A percentile compares a stretch with the other conserved stretches of the same genome.
Conservation (phyloP, 2,888 invertebrate species). For the Pristionchus fissidentatus region DNA sequence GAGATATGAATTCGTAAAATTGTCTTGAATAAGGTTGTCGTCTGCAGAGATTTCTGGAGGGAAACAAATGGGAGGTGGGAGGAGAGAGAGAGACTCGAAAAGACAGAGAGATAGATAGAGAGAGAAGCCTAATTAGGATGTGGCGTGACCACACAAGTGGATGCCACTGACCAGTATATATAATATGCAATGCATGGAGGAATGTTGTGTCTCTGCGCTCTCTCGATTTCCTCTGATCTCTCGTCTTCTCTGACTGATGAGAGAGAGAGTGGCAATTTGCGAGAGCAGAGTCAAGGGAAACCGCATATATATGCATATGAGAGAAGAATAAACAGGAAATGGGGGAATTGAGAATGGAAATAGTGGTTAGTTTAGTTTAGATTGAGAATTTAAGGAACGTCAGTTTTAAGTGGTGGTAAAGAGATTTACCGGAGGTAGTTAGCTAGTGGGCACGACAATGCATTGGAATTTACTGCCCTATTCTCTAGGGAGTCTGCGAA, state of each 20-base stretch:
- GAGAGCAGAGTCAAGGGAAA: constrained; percentile 10
- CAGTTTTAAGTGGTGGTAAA: too few species aligned
- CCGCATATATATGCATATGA: constrained; percentile 41
- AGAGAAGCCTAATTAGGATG: constrained; percentile 34
- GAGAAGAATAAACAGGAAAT: constrained; percentile 5
- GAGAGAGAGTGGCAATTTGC: neutral
- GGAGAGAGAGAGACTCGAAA: neutral
- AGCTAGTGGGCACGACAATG: too few species aligned
- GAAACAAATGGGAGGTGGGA: neutral
- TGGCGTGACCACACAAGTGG: constrained; percentile 31
- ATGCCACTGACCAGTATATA: neutral
- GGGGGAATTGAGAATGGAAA: neutral
- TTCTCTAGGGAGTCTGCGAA: too few species aligned
- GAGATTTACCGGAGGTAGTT: too few species aligned
- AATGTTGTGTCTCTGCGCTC: constrained; percentile 12
- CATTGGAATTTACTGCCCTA: too few species aligned
- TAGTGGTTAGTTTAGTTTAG: too few species aligned
- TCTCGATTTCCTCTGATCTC: neutral
- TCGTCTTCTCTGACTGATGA: neutral
- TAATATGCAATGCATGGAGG: constrained; percentile 36
- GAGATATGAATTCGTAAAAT: neutral
- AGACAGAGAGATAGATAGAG: neutral
- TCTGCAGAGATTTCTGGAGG: neutral
- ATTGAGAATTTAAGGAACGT: too few species aligned
- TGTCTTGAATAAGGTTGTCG: constrained; percentile 14